Conservation (phyloP, 1,140 invertebrate genomes). For the Drosophila obscura region DNA sequence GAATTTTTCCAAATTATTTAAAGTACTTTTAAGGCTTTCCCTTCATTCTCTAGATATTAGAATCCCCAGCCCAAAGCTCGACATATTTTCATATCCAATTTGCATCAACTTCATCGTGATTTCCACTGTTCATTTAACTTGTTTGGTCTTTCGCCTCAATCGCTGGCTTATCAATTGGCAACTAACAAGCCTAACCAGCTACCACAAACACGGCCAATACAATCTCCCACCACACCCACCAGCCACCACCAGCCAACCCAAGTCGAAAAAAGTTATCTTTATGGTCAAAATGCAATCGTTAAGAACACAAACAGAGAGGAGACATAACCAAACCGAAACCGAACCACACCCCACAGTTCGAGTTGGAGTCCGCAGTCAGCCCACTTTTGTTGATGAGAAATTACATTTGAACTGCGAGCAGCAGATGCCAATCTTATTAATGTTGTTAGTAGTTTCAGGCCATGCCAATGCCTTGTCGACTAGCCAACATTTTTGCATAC, state of each 20-base stretch:
- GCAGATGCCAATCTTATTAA: constrained; percentile 82
- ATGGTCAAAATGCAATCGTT: constrained; percentile 64
- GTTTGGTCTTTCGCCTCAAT: constrained; percentile 6
- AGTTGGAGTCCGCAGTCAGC: constrained; percentile 32
- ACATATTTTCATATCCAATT: no score
- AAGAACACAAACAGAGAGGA: constrained; percentile 20
- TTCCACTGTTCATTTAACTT: constrained; percentile 1
- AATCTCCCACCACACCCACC: constrained; percentile 30
- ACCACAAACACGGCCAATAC: constrained; percentile 43
- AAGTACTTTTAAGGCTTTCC: no score
- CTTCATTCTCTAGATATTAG: no score
- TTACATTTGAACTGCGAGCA: constrained; percentile 80
- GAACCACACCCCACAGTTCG: constrained; percentile 57
- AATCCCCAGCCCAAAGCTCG: background rate
- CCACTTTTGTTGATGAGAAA: constrained; percentile 80
- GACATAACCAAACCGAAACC: constrained; percentile 5
- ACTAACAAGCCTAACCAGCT: constrained; percentile 60
- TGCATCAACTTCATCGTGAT: background rate
- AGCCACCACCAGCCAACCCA: constrained; percentile 33
- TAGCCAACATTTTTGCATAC: constrained; percentile 82
- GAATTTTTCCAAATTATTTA: no score
- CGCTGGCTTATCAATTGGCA: constrained; percentile 45
- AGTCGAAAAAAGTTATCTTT: constrained; percentile 57
- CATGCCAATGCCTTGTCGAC: constrained; percentile 76
- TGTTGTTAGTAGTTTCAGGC: constrained; percentile 70